A percentile compares a stretch with the other conserved stretches of the same genome.
Conservation (phyloP, 2,797 vertebrate genomes). For the Gymnoscopelus microlampas region DNA sequence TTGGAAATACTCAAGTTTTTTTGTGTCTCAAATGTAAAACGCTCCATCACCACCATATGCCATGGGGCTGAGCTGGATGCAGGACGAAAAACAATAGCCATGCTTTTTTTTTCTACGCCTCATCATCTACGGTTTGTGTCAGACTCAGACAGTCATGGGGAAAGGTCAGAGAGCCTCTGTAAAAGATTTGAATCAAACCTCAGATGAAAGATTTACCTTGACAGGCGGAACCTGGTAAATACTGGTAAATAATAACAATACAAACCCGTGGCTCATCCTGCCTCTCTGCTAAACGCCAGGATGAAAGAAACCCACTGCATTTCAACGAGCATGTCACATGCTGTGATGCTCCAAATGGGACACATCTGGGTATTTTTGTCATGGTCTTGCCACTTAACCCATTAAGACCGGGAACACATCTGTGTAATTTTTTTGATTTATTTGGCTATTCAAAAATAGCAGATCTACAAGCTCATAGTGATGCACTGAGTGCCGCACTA, state of each 20-base stretch:
- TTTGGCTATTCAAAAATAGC: too few species aligned
- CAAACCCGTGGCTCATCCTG: conserved; percentile 61
- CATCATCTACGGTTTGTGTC: conserved; percentile 78
- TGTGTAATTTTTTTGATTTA: too few species aligned
- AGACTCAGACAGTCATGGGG: conserved; percentile 73
- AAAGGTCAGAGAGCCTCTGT: conserved; percentile 82
- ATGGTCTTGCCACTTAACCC: neutral
- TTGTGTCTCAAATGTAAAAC: neutral
- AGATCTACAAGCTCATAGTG: too few species aligned
- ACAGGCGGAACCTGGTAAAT: conserved; percentile 73
- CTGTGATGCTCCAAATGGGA: conserved; percentile 23
- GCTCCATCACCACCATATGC: conserved; percentile 1
- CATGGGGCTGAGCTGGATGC: conserved; percentile 27
- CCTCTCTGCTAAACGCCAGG: conserved; percentile 49
- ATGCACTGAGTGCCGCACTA: too few species aligned
- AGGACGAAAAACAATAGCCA: conserved; percentile 73
- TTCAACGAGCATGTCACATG: conserved; percentile 39
- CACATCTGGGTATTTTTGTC: conserved; percentile 11
- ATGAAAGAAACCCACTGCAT: conserved; percentile 35
- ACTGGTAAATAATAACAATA: conserved; percentile 76
- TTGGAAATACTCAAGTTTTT: too few species aligned
- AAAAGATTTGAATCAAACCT: conserved; percentile 80
- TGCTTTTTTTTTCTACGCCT: conserved; percentile 62
- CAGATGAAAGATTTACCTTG: conserved; percentile 78
- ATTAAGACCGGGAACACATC: too few species aligned